phyloP scores from a whole-genome alignment of 2,797 vertebrate species.

The Silurus lanzhouensis region DNA sequence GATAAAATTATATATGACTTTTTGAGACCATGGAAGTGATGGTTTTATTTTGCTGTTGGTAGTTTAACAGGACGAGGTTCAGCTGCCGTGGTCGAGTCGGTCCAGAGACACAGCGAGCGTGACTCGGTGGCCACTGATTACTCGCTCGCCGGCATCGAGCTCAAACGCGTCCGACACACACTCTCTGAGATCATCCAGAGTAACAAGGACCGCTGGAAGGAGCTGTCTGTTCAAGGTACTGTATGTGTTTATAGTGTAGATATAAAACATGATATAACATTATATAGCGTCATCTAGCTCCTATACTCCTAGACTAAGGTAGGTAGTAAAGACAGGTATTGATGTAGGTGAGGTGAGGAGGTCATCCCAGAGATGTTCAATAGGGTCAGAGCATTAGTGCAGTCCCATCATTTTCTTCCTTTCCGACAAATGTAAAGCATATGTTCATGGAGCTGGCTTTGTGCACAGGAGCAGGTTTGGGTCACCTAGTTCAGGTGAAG shows the following conservation, averaged over 20 bases:
- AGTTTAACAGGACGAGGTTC: conserved; percentile 75
- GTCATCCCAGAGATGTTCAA: too few species aligned
- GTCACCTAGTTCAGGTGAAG: too few species aligned
- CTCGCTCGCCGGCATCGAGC: conserved; percentile 84
- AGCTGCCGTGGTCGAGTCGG: conserved; percentile 75
- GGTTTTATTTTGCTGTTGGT: neutral
- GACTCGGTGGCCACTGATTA: conserved; percentile 74
- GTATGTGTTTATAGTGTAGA: neutral
- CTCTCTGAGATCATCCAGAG: conserved; percentile 86
- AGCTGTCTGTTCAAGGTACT: conserved; percentile 88
- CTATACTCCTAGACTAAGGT: too few species aligned
- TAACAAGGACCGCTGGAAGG: conserved; percentile 97
- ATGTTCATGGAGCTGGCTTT: too few species aligned
- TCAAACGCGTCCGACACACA: conserved; percentile 81
- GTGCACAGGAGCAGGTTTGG: too few species aligned
- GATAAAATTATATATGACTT: too few species aligned
- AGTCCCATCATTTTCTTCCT: too few species aligned
- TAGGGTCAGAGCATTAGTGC: too few species aligned
- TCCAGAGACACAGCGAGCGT: conserved; percentile 77
- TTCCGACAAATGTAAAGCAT: too few species aligned
- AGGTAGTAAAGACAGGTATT: too few species aligned
- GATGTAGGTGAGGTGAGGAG: too few species aligned
- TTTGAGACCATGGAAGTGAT: neutral
- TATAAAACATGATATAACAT: neutral
- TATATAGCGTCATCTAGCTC: too few species aligned